Evolutionary conservation across 2,888 invertebrate genomes (phyloP), one percentile per base, ranked within the genome.

Genomic region (Erebia palarica): DNA sequence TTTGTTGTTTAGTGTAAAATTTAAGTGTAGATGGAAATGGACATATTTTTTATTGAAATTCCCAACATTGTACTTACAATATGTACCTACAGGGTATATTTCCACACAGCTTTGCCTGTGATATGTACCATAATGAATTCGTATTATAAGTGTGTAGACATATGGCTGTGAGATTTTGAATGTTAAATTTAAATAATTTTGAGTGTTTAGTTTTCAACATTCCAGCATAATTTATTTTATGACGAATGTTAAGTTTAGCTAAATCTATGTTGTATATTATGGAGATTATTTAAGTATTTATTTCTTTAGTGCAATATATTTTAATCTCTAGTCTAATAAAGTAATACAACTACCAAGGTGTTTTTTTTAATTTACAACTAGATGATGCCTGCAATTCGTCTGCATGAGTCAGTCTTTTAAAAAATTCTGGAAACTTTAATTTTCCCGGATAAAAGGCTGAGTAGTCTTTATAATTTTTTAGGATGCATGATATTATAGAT

Each of bases 291-390:
- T 61, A 53, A 16, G 16, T 53, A 71, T 51, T 57, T 68, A 65
- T 63, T 14, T 42, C 59, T 65, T 36, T 55, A 73, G 75, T 67
- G 70, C 66, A 74, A 78, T 71, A 36, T 36, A 36, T 42, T 73
- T 68, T 76, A 75, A 75, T 78, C 72, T 78, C 78, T 80, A 79
- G 77, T 78, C 77, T 77, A 75, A 75, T 51, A 69, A 65, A 69
- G 21, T 59, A 42, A 42, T 61, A 5, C 11, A 42, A 27, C 49
- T 18, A 49, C 0, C 51, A 27, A 14, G 16, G n/a, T 49, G 18
- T 66, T 10, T 47, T 44, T 58, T 53, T 14, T 63, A 4, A 3
- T 61, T 51, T 51, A 10, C 16, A n/a, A 7, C 7, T 36, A 7
- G 36, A 36, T 36, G 5, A 27, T 51, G 21, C 14, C 3, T n/a